phyloP scores from a whole-genome alignment of 2,888 invertebrate species.

The Calameuta filiformis region DNA sequence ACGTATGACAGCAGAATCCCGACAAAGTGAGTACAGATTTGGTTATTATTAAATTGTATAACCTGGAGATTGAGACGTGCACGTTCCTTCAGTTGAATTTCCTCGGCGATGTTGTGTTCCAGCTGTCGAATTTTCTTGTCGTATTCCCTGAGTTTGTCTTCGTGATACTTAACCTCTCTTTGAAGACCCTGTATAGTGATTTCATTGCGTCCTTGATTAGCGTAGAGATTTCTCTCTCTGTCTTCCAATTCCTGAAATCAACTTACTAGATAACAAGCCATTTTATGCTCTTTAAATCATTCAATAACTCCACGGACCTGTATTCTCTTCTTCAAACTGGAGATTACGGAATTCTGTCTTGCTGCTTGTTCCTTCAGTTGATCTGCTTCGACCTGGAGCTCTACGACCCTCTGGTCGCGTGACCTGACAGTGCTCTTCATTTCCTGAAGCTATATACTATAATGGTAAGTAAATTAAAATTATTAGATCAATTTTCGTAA shows the following conservation, averaged over 20 bases:
- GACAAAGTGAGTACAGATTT: not conserved
- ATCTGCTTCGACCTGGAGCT: constrained; percentile 83
- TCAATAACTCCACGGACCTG: constrained; percentile 54
- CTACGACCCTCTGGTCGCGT: constrained; percentile 78
- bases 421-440: constrained; percentile 77
- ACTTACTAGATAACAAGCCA: not conserved
- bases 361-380: constrained; percentile 85
- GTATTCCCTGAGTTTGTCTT: constrained; percentile 81
- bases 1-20: constrained; percentile 5
- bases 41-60: not conserved
- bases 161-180: constrained; percentile 78
- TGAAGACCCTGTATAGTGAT: constrained; percentile 80
- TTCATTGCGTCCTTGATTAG: constrained; percentile 74
- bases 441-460: constrained; percentile 74
- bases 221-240: constrained; percentile 77
- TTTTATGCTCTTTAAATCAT: not conserved
- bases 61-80: constrained; percentile 67
- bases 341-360: constrained; percentile 83
- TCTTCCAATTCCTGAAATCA: constrained; percentile 77
- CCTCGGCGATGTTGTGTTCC: constrained; percentile 78
- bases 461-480: constrained; percentile 30
- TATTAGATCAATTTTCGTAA: not conserved
- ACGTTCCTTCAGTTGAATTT: constrained; percentile 81
- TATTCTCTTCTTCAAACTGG: constrained; percentile 82
- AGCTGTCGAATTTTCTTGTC: constrained; percentile 79